A percentile compares a stretch with the other conserved stretches of the same genome.
phyloP scores from a whole-genome alignment of 2,797 vertebrate genomes.

The Petrocephalus schoutedeni region DNA sequence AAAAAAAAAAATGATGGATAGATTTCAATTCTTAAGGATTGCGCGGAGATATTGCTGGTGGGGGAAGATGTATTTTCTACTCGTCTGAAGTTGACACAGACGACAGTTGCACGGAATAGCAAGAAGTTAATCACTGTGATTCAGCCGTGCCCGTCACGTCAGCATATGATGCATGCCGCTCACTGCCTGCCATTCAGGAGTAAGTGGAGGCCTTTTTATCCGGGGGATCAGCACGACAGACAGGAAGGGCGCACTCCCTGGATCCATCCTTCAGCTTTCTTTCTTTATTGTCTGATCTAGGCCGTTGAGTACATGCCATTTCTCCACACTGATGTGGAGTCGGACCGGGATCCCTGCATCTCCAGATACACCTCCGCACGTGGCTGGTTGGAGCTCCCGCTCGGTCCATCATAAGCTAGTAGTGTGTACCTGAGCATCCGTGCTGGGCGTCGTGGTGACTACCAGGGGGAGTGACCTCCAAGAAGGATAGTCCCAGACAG shows the following conservation, averaged over 20 bases:
- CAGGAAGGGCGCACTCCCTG: background rate
- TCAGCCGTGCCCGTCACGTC: constrained; percentile 6
- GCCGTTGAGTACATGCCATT: background rate
- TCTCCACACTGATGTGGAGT: background rate
- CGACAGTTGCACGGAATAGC: background rate
- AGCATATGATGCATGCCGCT: background rate
- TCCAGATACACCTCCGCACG: constrained; percentile 31
- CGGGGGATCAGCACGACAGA: background rate
- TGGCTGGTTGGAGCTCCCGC: constrained; percentile 38
- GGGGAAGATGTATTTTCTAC: constrained; percentile 1
- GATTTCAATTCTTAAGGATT: constrained; percentile 13
- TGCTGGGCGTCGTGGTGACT: background rate
- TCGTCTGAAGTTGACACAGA: constrained; percentile 9
- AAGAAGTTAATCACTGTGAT: constrained; percentile 14
- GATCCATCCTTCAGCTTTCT: background rate
- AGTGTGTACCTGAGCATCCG: constrained; percentile 40
- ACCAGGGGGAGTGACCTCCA: background rate
- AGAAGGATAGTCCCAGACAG: background rate
- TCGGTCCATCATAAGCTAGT: constrained; percentile 51
- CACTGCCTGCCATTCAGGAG: background rate
- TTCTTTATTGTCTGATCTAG: background rate
- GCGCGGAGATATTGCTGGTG: background rate
- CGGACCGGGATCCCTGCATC: background rate
- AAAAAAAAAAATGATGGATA: background rate
- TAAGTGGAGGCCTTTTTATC: background rate